phyloP scores from a whole-genome alignment of 1,140 invertebrate genomes.

The Vollenhovia emeryi region DNA sequence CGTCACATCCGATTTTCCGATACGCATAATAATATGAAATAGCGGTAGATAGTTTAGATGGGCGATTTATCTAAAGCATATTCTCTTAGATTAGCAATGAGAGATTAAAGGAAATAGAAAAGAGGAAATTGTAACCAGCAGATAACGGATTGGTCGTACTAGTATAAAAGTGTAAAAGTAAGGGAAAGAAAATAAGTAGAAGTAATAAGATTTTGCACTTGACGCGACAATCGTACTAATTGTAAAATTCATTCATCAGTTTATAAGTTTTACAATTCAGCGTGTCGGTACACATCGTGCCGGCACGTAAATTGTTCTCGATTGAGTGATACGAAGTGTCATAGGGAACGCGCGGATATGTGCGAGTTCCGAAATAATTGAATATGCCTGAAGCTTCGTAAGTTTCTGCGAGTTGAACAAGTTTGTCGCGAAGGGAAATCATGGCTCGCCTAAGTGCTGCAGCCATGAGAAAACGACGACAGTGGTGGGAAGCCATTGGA shows the following conservation, averaged over 20 bases:
- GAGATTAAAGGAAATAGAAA: not conserved
- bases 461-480: conserved; percentile 31
- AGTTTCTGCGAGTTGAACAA: conserved; percentile 43
- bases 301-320: conserved; percentile 2
- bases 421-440: conserved; percentile 46
- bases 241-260: not conserved
- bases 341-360: conserved; percentile 22
- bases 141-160: not conserved
- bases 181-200: not conserved
- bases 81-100: not conserved
- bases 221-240: not conserved
- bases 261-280: not conserved
- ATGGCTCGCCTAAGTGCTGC: conserved; percentile 31
- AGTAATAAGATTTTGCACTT: not conserved
- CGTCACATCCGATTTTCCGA: conserved; percentile 21
- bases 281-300: not conserved
- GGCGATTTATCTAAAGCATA: not conserved
- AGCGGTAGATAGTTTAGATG: not conserved
- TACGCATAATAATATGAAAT: conserved; percentile 13
- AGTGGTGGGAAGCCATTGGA: conserved; percentile 32
- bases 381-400: conserved; percentile 34
- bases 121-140: not conserved
- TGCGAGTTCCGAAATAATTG: conserved; percentile 44
- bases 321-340: conserved; percentile 19
- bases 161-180: not conserved